phyloP scores from a whole-genome alignment of 2,888 invertebrate genomes.

The Ormyrus rosae region DNA sequence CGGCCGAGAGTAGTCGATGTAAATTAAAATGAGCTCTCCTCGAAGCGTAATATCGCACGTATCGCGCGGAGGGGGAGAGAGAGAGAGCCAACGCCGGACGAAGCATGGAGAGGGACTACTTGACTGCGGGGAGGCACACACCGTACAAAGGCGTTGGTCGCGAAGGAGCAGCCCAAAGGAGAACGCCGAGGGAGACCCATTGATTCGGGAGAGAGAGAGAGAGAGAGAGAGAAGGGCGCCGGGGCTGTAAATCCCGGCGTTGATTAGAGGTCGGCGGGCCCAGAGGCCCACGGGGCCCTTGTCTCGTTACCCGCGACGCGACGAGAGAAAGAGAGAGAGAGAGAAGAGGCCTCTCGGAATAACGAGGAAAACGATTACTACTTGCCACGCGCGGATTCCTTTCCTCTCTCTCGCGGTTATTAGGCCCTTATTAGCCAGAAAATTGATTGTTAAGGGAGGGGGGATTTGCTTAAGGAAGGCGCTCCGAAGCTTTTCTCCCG shows the following conservation, averaged over 20 bases:
- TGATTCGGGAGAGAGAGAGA: slow-evolving; percentile 17
- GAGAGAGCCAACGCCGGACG: slow-evolving; percentile 30
- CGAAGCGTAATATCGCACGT: no score
- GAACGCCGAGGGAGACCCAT: neutral
- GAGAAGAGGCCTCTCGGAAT: slow-evolving; percentile 1
- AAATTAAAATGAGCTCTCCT: no score
- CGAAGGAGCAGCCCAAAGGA: slow-evolving; percentile 2
- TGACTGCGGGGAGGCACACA: neutral
- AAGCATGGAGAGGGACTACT: slow-evolving; percentile 54
- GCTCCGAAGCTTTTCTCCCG: neutral
- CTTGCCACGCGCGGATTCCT: slow-evolving; percentile 42
- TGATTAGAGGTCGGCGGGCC: slow-evolving; percentile 70
- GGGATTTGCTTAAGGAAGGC: slow-evolving; percentile 51
- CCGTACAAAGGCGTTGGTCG: neutral
- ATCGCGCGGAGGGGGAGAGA: no score
- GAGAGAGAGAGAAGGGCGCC: slow-evolving; percentile 24
- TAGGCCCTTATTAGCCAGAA: slow-evolving; percentile 50
- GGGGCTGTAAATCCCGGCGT: slow-evolving; percentile 66
- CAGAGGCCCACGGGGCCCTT: neutral
- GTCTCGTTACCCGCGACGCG: slow-evolving; percentile 42
- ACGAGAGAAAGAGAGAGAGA: neutral
- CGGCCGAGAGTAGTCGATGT: no score
- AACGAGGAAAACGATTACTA: slow-evolving; percentile 49
- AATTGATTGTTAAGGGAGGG: slow-evolving; percentile 51
- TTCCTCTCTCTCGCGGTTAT: slow-evolving; percentile 27